Base-by-base conservation (phyloP, 2,797 vertebrate genomes). In the Acanthurus tractus region DNA sequence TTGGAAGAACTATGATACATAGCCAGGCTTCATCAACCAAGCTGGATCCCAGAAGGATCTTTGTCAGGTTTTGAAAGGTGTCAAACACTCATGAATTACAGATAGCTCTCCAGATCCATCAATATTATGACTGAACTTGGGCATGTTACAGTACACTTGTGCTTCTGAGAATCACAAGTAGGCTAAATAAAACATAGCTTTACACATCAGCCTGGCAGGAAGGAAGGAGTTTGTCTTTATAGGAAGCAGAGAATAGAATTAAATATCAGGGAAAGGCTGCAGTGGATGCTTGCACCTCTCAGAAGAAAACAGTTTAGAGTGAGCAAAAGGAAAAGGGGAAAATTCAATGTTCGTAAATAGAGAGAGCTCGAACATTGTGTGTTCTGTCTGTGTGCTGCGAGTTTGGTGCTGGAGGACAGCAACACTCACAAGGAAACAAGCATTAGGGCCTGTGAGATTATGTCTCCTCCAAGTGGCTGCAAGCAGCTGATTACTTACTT, bases 151-250 rank as follows among this genome's bases (percentile, higher is more conserved):
- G 89, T 86, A 89, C 78, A 80, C 83, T 64, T 79, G 76, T 57
- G 77, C 85, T 76, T 89, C 29, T 76, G 88, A 84, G 76, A 91
- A 87, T 82, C 79, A 83, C 88, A 83, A 78, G 81, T 55, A 80
- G 78, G 84, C 69, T 94, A 90, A 95, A 95, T 95, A 94, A 95
- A 94, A 92, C 89, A 94, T 90, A 71, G 74, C 64, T 83, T 86
- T 70, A 83, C 83, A 84, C 88, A 84, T 88, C 88, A 88, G 62
- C 50, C 74, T 81, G 82, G 79, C 83, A 91, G 88, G 78, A 83
- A 79, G 75, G 75, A 62, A 52, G 76, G 77, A 81, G 42, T 79
- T 89, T 87, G 85, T 85, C 78, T 92, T 84, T 79, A 88, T 88
- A 78, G 81, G 81, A 86, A 88, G 65, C 71, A 78, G 79, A 87